Base-by-base conservation (phyloP, 2,797 vertebrate species). In the Alauda arvensis region DNA sequence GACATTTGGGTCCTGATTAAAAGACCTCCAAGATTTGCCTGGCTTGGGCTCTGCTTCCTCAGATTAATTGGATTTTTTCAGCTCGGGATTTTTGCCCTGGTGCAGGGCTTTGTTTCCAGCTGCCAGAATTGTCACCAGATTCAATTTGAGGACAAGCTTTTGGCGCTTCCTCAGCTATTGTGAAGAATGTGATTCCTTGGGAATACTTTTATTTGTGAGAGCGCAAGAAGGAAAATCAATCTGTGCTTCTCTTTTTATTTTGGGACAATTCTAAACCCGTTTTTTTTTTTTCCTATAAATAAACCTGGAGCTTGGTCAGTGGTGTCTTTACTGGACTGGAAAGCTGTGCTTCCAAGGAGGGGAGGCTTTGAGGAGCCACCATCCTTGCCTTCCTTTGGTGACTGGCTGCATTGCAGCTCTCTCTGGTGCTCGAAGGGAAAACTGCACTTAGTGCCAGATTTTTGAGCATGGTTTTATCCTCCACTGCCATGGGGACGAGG, bases 391-490 rank as follows among this genome's bases (percentile, higher is more conserved):
- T 81, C 75, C 46, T 65, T 40, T 5, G 29, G 31, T 5, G 11
- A 83, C 84, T 53, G 24, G 18, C 65, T 93, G 92, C 61, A 16
- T 28, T 80, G 86, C 37, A 76, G 92, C 95, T 74, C 96, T 93
- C 95, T 62, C 96, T 97, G 95, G 91, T 88, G 96, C 91, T 92
- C 17, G 0, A 20, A 85, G 61, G 71, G 25, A 67, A 74, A 93
- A 79, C 60, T 89, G 23, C 94, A 82, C 5, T 29, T 3, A 18
- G 18, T 37, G 46, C 63, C 56, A 5, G 39, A 7, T 24, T 24
- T 71, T 9, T 9, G 24, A 46, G 3, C 4, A 2, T 17, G 29
- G 10, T 48, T 72, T 53, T 28, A 14, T 23, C 31, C 31, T 28
- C 37, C 53, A 3, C 60, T 48, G 65, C 74, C n/a, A 0, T 8